Evolutionary conservation across 2,888 invertebrate species (phyloP).

Genomic region (Ametastegia equiseti): DNA sequence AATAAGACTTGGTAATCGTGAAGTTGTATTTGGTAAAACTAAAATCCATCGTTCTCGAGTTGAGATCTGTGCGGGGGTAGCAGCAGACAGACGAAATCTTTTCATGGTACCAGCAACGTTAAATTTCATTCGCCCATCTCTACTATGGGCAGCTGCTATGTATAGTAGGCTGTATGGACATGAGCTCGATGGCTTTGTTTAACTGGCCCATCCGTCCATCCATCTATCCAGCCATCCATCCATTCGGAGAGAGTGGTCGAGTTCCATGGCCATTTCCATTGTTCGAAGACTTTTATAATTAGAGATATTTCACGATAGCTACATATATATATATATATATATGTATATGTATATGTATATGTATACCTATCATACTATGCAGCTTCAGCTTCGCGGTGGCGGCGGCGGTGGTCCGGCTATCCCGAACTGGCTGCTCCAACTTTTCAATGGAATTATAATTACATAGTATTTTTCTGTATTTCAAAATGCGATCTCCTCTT

Average conservation of each 20-base stretch:
- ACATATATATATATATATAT: too few species aligned
- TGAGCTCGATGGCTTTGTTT: slow-evolving; percentile 38
- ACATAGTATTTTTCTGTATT: slow-evolving; percentile 32
- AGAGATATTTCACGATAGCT: slow-evolving; percentile 53
- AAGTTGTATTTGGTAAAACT: neutral
- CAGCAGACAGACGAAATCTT: slow-evolving; percentile 14
- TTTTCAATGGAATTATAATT: slow-evolving; percentile 45
- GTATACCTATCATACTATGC: too few species aligned
- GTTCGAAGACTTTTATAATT: slow-evolving; percentile 71
- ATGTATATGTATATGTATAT: too few species aligned
- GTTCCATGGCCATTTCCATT: slow-evolving; percentile 58
- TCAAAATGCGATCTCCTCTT: slow-evolving; percentile 20
- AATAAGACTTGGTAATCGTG: neutral
- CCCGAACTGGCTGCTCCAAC: neutral
- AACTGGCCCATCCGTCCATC: slow-evolving; percentile 42
- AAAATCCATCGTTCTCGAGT: neutral
- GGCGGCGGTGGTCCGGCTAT: neutral
- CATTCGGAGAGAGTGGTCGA: slow-evolving; percentile 38
- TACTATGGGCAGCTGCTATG: too few species aligned
- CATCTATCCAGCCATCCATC: too few species aligned
- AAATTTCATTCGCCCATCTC: slow-evolving; percentile 22
- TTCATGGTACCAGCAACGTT: neutral
- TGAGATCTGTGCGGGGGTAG: too few species aligned
- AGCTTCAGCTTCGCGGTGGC: too few species aligned
- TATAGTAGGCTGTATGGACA: slow-evolving; percentile 20